These are phyloP conservation scores for Lepidonotus clava DNA, from an alignment of 2,888 invertebrate species.

Conservation along the genomic window DNA sequence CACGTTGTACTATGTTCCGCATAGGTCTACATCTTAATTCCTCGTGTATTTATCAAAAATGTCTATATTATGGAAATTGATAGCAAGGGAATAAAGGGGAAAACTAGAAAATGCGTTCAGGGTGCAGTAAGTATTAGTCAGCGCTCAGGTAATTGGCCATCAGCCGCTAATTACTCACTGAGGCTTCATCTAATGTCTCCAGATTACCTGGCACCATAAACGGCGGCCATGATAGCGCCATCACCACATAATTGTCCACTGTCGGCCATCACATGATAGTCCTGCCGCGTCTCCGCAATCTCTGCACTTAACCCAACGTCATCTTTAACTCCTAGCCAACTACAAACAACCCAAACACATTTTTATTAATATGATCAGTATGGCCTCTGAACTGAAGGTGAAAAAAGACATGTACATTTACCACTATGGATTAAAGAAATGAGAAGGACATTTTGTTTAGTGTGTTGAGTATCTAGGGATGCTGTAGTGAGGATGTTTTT, in stretches of 20 bases:
- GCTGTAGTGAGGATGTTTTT: too few species aligned
- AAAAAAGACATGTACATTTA: background rate
- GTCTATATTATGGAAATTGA: too few species aligned
- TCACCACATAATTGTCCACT: background rate
- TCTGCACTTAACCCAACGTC: background rate
- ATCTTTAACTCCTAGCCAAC: constrained; percentile 7
- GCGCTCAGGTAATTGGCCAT: constrained; percentile 22
- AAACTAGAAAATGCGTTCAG: background rate
- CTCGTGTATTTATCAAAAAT: too few species aligned
- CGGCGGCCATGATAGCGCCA: background rate
- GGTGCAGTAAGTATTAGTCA: constrained; percentile 18
- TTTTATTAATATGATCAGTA: background rate
- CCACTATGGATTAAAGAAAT: background rate
- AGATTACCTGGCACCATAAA: constrained; percentile 36
- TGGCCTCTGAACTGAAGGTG: background rate
- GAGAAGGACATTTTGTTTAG: background rate
- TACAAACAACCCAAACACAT: background rate
- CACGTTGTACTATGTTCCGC: too few species aligned
- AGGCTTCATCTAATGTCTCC: constrained; percentile 39
- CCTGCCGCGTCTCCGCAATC: constrained; percentile 3
- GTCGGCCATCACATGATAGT: background rate
- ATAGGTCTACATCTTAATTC: too few species aligned
- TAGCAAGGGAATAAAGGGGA: too few species aligned
- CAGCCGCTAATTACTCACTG: constrained; percentile 31
- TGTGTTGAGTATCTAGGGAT: too few species aligned